Conservation (phyloP, 2,888 invertebrate species). For the Ophonus ardosiacus region DNA sequence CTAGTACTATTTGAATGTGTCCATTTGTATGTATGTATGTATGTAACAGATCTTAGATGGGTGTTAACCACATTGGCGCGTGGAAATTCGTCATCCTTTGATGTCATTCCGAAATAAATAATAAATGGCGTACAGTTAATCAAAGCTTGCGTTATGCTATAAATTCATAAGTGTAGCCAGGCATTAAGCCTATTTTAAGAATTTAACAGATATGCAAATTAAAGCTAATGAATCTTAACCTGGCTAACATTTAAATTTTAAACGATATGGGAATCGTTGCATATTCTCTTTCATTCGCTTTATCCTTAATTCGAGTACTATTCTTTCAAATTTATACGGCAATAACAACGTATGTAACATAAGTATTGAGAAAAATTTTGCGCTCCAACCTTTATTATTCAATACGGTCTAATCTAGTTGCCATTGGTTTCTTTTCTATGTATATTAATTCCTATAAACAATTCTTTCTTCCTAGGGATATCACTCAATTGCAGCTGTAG, state of each 20-base stretch:
- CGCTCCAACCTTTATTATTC: too few species aligned
- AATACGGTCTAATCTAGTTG: too few species aligned
- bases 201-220: slow-evolving; percentile 24
- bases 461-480: too few species aligned
- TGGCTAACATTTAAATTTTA: slow-evolving; percentile 6
- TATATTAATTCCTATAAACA: too few species aligned
- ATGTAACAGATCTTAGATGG: not conserved
- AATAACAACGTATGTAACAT: too few species aligned
- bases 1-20: not conserved
- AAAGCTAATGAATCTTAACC: not conserved
- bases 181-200: slow-evolving; percentile 28
- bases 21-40: not conserved
- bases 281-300: not conserved
- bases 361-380: too few species aligned
- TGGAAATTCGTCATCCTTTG: slow-evolving; percentile 11
- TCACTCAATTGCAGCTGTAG: too few species aligned
- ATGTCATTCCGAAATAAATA: slow-evolving; percentile 21
- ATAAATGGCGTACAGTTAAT: not conserved
- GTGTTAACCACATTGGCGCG: not conserved
- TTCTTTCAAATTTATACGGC: too few species aligned
- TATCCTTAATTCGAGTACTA: too few species aligned
- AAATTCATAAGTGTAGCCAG: slow-evolving; percentile 10
- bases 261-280: not conserved
- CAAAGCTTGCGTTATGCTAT: slow-evolving; percentile 7
- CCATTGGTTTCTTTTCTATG: too few species aligned